Evolutionary conservation across 2,113 vertebrate species (phyloP), one percentile per base, ranked within the genome.

Genomic region (Cebidichthys violaceus): DNA sequence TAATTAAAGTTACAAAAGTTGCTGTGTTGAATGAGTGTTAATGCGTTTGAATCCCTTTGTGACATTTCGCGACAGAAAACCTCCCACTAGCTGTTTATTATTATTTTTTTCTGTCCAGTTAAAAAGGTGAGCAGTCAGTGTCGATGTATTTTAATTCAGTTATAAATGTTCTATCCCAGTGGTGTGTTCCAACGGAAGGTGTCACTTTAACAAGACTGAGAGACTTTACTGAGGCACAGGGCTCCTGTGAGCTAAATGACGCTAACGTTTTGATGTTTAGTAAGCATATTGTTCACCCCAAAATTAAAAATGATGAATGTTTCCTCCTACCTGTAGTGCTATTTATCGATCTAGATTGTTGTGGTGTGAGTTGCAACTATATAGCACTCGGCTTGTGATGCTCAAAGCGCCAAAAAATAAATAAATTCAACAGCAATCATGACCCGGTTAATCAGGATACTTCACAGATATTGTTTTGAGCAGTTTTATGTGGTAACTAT

Each of bases 1-100:
- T 66, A 18, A 74, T 62, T 69, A 59, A 43, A 70, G 50, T 11
- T 17, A 20, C 55, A 65, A 18, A 65, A 70, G 20, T 4, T 70
- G 41, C 14, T 9, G 0, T 1, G 65, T 17, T 54, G 18, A 20
- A 29, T 6, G 14, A 31, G 61, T 68, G 54, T 22, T 15, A 50
- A n/a, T n/a, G 24, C 35, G 18, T 45, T 54, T 45, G 13, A 15
- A 24, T 79, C 9, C 72, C 9, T 52, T 15, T 73, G 33, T 9
- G 31, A 24, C 20, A 14, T 33, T 75, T 15, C 9, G 2, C 29
- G 14, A 20, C 27, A 59, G 31, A 65, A 55, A 47, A 35, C 29
- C 13, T 61, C 9, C 65, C 18, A 33, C 13, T 35, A 31, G 11
- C 13, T 24, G 55, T 31, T 15, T 6, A n/a, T 66, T 29, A 76